phyloP scores from a whole-genome alignment of 1,140 invertebrate species.

The Anastrepha obliqua region DNA sequence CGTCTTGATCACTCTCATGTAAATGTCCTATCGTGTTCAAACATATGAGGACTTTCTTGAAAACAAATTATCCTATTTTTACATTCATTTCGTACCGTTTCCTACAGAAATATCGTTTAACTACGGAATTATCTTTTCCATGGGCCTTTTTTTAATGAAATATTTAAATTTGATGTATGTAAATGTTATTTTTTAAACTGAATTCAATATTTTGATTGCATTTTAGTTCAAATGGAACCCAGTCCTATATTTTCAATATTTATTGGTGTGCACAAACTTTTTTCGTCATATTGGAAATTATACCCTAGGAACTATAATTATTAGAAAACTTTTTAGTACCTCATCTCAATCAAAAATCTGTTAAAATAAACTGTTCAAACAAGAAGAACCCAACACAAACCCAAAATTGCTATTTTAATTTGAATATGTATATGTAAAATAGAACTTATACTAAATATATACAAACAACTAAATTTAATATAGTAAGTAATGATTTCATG shows the following conservation, averaged over 20 bases:
- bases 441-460: neutral
- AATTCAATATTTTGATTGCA: too few species aligned
- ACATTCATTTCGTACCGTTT: neutral
- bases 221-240: too few species aligned
- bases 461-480: neutral
- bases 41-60: neutral
- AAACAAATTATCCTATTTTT: neutral
- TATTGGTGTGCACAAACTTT: neutral
- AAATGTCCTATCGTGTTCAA: neutral
- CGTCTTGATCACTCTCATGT: neutral
- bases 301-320: neutral
- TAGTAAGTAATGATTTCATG: conserved; percentile 14
- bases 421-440: neutral
- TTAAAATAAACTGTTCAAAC: neutral
- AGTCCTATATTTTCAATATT: too few species aligned
- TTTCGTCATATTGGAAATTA: neutral
- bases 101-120: too few species aligned
- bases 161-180: too few species aligned
- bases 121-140: too few species aligned
- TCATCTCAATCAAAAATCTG: neutral
- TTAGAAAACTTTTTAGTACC: neutral
- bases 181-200: too few species aligned
- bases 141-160: too few species aligned
- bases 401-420: neutral
- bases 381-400: neutral